phyloP scores from a whole-genome alignment of 1,140 invertebrate genomes.

The Lordiphosa collinella region DNA sequence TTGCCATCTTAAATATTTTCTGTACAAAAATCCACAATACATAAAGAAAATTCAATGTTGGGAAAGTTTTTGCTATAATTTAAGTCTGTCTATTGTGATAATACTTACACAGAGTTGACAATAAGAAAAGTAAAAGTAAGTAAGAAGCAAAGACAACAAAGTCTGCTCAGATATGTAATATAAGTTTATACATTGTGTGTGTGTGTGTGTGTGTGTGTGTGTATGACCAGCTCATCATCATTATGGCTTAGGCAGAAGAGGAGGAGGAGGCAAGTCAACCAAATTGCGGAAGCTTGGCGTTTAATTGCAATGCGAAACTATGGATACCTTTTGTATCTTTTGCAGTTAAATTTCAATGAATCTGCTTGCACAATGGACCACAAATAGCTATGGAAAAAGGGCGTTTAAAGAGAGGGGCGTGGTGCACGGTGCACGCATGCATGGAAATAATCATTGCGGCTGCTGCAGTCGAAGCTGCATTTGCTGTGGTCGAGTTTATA shows the following conservation, averaged over 20 bases:
- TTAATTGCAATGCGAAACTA: slow-evolving; percentile 51
- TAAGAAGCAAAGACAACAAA: slow-evolving; percentile 1
- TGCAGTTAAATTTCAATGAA: slow-evolving; percentile 9
- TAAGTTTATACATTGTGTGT: background rate
- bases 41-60: no score
- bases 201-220: slow-evolving; percentile 1
- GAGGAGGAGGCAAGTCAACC: background rate
- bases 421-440: slow-evolving; percentile 8
- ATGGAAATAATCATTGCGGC: slow-evolving; percentile 11
- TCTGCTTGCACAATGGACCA: slow-evolving; percentile 9
- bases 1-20: no score
- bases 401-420: slow-evolving; percentile 6
- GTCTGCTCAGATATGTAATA: slow-evolving; percentile 17
- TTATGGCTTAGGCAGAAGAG: slow-evolving; percentile 34
- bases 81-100: no score
- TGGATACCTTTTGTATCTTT: slow-evolving; percentile 10
- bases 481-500: slow-evolving; percentile 11
- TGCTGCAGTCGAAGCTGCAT: slow-evolving; percentile 4
- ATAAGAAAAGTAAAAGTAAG: no score
- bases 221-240: slow-evolving; percentile 38
- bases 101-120: no score
- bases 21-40: no score
- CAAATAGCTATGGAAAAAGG: slow-evolving; percentile 5
- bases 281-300: slow-evolving; percentile 52
- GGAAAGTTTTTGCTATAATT: no score